Percentiles rank a stretch among this genome's conserved stretches.
These are phyloP conservation scores for Ariolimax columbianus DNA, from an alignment of 2,888 invertebrate species.

Conservation along the genomic window DNA sequence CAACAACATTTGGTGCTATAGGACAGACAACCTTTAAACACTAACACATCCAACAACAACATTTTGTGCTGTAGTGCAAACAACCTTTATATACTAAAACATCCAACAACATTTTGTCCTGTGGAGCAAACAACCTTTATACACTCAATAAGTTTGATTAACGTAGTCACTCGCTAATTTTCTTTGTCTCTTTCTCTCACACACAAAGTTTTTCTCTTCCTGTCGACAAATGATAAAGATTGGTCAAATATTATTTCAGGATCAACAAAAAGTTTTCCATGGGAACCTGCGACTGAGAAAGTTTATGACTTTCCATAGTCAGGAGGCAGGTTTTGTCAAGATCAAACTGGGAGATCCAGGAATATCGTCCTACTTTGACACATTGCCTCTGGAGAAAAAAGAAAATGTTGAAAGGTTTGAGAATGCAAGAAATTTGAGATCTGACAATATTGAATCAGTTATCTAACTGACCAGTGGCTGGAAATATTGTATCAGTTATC, in stretches of 20 bases:
- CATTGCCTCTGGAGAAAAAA: background rate
- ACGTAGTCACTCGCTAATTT: too few relatives aligned
- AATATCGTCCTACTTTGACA: conserved; percentile 19
- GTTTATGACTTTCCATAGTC: conserved; percentile 27
- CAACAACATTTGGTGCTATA: too few relatives aligned
- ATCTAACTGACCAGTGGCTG: too few relatives aligned
- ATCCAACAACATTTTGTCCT: too few relatives aligned
- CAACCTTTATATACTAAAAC: too few relatives aligned
- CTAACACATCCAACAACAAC: too few relatives aligned
- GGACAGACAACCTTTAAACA: too few relatives aligned
- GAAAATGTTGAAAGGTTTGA: conserved; percentile 34
- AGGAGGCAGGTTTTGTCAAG: background rate
- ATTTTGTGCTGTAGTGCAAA: too few relatives aligned
- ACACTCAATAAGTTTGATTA: too few relatives aligned
- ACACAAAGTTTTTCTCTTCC: background rate
- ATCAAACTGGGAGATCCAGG: conserved; percentile 43
- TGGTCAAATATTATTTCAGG: conserved; percentile 6
- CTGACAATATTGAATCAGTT: too few relatives aligned
- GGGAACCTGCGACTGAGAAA: conserved; percentile 34
- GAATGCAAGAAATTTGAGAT: background rate
- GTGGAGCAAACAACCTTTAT: too few relatives aligned
- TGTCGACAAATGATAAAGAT: background rate
- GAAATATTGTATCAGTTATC: too few relatives aligned
- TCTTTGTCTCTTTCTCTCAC: background rate
- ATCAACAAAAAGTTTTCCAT: conserved; percentile 19